Evolutionary conservation across 2,888 invertebrate genomes (phyloP).

Genomic region (Zootermopsis nevadensis): DNA sequence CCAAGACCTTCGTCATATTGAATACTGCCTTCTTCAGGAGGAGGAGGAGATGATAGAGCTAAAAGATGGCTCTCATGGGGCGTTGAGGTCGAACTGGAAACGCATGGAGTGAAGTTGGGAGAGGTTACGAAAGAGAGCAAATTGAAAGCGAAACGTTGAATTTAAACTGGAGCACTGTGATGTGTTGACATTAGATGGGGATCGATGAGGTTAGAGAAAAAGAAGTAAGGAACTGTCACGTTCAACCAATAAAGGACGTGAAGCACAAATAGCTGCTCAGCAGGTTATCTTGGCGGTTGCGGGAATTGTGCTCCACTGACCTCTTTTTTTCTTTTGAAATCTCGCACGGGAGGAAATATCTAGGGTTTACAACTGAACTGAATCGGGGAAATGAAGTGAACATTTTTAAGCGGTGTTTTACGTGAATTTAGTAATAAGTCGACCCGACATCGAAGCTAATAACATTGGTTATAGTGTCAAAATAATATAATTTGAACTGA

Average conservation of each 20-base stretch:
- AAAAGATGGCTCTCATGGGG: too few relatives aligned
- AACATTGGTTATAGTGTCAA: too few relatives aligned
- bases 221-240: background rate
- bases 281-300: conserved; percentile 11
- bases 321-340: background rate
- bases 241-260: background rate
- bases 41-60: too few relatives aligned
- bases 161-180: background rate
- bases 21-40: too few relatives aligned
- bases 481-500: too few relatives aligned
- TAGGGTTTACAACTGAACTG: background rate
- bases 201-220: background rate
- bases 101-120: background rate
- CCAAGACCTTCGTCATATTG: too few relatives aligned
- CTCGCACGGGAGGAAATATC: background rate
- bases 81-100: background rate
- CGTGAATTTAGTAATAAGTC: too few relatives aligned
- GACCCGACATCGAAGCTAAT: too few relatives aligned
- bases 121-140: background rate
- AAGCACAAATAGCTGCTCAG: background rate
- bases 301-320: background rate
- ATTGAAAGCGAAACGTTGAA: background rate
- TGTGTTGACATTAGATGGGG: background rate
- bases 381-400: background rate
- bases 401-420: too few relatives aligned